Evolutionary conservation across 2,888 invertebrate species (phyloP).

Genomic region (Caenorhabditis plicata): DNA sequence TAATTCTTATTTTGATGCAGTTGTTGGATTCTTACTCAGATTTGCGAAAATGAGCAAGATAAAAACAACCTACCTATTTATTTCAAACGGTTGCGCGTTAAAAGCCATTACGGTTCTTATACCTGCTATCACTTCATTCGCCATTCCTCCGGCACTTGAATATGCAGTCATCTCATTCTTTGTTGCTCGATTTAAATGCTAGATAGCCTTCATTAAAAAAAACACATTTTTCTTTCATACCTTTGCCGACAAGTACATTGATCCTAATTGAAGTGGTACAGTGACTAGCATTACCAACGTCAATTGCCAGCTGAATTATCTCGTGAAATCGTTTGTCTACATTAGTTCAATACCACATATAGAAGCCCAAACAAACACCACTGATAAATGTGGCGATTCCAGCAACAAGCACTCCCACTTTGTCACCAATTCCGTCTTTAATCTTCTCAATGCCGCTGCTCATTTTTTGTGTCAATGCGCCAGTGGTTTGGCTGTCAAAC

Average conservation of each 20-base stretch:
- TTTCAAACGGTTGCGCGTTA: conserved; percentile 60
- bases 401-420: conserved; percentile 49
- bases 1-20: no score
- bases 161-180: conserved; percentile 67
- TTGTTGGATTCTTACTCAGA: background rate
- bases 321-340: no score
- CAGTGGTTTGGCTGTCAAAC: conserved; percentile 68
- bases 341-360: no score
- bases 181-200: conserved; percentile 68
- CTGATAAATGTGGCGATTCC: conserved; percentile 47
- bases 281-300: conserved; percentile 62
- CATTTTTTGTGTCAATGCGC: conserved; percentile 68
- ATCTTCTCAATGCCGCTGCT: conserved; percentile 62
- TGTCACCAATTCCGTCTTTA: conserved; percentile 60
- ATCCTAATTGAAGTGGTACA: conserved; percentile 60
- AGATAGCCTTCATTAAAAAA: conserved; percentile 1
- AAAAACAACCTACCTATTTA: conserved; percentile 38
- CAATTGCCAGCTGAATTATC: conserved; percentile 61
- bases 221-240: conserved; percentile 34
- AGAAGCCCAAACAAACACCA: conserved; percentile 52
- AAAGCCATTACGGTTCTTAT: conserved; percentile 64
- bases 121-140: conserved; percentile 65
- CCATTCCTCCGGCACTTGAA: conserved; percentile 64
- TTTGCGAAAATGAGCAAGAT: no score
- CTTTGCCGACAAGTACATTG: conserved; percentile 66